Evolutionary conservation across 2,113 vertebrate genomes (phyloP).

Genomic region (Serinus canaria): DNA sequence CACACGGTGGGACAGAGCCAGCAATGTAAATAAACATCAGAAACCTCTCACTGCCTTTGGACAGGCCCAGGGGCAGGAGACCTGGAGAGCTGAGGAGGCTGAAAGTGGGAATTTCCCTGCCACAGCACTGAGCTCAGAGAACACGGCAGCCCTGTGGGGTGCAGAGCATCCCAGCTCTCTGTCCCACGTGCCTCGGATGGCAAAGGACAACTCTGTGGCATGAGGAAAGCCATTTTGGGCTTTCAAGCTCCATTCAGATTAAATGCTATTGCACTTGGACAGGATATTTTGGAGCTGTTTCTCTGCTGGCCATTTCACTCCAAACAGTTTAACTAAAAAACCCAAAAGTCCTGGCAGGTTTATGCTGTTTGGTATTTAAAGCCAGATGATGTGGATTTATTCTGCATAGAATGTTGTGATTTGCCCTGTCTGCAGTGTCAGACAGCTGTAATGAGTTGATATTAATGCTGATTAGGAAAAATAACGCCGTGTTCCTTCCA

Average conservation of each 20-base stretch:
- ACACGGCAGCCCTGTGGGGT: background rate
- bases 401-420: background rate
- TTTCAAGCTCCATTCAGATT: background rate
- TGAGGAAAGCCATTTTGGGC: background rate
- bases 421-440: background rate
- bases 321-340: conserved; percentile 26
- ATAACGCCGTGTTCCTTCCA: background rate
- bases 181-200: background rate
- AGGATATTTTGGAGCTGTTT: background rate
- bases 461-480: background rate
- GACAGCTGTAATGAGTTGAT: conserved; percentile 12
- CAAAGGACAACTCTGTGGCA: background rate
- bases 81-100: background rate
- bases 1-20: rapidly evolving
- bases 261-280: background rate
- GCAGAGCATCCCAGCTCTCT: background rate
- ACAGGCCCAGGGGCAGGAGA: background rate
- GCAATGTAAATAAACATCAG: rapidly evolving
- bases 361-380: conserved; percentile 10
- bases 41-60: background rate
- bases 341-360: conserved; percentile 7
- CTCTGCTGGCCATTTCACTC: background rate
- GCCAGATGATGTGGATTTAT: background rate
- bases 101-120: background rate
- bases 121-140: background rate